Evolutionary conservation across 2,113 vertebrate species (phyloP), one percentile per base, ranked within the genome.

Genomic region (Orientallactaga bullata): DNA sequence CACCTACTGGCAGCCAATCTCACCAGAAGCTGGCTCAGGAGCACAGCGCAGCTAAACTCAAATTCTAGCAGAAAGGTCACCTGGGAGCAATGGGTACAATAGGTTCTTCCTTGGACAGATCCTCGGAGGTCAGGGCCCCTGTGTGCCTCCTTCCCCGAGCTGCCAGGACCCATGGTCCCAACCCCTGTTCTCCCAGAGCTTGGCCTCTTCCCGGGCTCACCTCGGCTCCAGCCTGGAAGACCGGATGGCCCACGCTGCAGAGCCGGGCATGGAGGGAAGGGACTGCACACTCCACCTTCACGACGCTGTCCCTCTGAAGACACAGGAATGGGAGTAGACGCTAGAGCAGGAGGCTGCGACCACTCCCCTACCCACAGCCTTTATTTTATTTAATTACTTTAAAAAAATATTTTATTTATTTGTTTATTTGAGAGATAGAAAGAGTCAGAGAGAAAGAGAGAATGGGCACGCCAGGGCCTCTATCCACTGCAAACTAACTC

Each of bases 1-100:
- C 97, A 99, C 99, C 99, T 99, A 94, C 92, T 97, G 65, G 98
- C 99, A 0, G 83, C 94, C 13, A 99, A 98, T 73, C 95, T 98
- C 94, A 99, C 98, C 66, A 99, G 98, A 1, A 99, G 98, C 77
- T 97, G 98, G 93, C 92, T 98, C 83, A 98, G 97, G n/a, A 99
- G 98, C 79, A 97, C 89, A 1, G 98, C 98, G 93, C 99, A 99
- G 97, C 99, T 99, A 97, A 99, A 99, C 97, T 99, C 99, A 95
- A 99, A 99, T 98, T 99, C 99, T 92, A 99, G 89, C 97, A 98
- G 96, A 92, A 99, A 98, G 94, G 98, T 98, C 85, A 99, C 99
- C 99, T 99, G 96, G 35, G 73, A 32, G 32, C 42, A 85, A 47
- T 24, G 30, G 78, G 74, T 18, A 77, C 0, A n/a, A 79, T 24